Conservation (phyloP, 2,888 invertebrate genomes). For the Unio pictorum region DNA sequence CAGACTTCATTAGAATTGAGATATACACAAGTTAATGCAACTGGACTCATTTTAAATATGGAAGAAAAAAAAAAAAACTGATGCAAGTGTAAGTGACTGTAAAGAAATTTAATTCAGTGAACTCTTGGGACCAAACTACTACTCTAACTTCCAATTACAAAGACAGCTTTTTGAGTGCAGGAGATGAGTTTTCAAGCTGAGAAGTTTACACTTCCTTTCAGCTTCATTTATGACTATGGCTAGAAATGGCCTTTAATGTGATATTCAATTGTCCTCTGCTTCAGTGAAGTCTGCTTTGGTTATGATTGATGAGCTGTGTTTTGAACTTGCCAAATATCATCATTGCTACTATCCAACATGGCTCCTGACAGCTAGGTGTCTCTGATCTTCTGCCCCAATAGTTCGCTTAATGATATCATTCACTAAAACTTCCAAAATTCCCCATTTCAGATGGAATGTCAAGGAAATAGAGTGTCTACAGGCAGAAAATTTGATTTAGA, state of each 20-base stretch:
- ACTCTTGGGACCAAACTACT: no score
- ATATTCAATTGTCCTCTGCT: constrained; percentile 7
- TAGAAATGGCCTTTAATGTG: constrained; percentile 4
- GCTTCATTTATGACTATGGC: background rate
- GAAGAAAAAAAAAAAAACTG: no score
- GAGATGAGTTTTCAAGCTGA: no score
- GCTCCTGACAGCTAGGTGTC: constrained; percentile 23
- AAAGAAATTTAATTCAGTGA: no score
- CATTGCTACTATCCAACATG: constrained; percentile 13
- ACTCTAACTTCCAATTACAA: no score
- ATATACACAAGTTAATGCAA: no score
- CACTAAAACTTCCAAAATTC: constrained; percentile 19
- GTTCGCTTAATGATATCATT: constrained; percentile 29
- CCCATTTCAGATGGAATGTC: constrained; percentile 32
- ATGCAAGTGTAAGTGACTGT: no score
- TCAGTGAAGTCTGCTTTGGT: background rate
- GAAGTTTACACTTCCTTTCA: background rate
- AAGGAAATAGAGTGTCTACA: constrained; percentile 46
- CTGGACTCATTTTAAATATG: no score
- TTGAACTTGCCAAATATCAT: constrained; percentile 13
- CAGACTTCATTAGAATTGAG: no score
- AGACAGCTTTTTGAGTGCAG: no score
- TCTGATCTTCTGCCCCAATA: constrained; percentile 28
- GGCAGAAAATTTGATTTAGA: constrained; percentile 42
- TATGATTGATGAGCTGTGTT: constrained; percentile 21